Conservation (phyloP, 2,113 vertebrate species). For the Pterocles gutturalis region DNA sequence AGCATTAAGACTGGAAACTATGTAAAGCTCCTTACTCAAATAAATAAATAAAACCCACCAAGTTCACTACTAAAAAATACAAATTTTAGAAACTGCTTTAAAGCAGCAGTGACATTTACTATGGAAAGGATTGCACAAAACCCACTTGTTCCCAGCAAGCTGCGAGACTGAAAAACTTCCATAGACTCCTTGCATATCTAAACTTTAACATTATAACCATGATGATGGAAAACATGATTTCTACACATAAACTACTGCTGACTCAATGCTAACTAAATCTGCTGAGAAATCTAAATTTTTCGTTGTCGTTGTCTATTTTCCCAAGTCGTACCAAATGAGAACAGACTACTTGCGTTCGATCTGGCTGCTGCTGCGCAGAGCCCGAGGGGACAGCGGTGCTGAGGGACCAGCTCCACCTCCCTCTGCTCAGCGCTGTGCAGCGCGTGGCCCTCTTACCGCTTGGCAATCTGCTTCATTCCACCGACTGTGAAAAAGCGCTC, state of each 20-base stretch:
- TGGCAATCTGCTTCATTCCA: neutral
- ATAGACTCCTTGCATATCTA: fast-evolving
- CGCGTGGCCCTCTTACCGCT: neutral
- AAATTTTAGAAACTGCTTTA: neutral
- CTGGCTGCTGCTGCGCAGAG: neutral
- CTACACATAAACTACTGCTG: neutral
- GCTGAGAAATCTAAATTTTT: neutral
- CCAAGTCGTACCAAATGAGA: neutral
- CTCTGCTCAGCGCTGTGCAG: neutral
- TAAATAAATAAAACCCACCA: neutral
- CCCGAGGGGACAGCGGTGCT: fast-evolving
- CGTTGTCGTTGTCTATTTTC: fast-evolving
- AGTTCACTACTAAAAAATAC: neutral
- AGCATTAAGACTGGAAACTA: neutral
- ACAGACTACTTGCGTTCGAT: neutral
- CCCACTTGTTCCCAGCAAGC: neutral
- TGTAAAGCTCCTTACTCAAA: neutral
- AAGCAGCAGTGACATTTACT: neutral
- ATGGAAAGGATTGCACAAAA: neutral
- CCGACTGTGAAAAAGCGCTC: fast-evolving
- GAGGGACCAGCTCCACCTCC: neutral
- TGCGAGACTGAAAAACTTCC: neutral
- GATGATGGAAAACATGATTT: neutral
- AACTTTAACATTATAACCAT: neutral
- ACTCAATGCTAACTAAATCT: neutral